Evolutionary conservation across 2,797 vertebrate genomes (phyloP).

Genomic region (Perodicticus potto): DNA sequence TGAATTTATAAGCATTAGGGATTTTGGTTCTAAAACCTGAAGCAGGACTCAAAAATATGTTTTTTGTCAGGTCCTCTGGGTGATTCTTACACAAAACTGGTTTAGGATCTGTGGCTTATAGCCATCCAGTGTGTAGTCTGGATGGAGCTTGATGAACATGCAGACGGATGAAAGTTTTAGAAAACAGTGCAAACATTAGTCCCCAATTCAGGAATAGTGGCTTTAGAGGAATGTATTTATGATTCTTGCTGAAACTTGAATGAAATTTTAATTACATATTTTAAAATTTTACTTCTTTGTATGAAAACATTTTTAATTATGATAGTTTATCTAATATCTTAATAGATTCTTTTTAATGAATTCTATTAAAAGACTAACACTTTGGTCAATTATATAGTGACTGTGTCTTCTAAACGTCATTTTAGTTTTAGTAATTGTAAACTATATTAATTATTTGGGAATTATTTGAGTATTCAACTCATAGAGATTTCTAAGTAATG

Average conservation of each 20-base stretch:
- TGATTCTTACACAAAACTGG: not conserved
- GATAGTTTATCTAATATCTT: not conserved
- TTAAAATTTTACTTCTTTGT: constrained; percentile 48
- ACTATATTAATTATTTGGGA: constrained; percentile 33
- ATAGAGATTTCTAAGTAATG: constrained; percentile 21
- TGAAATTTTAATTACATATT: constrained; percentile 22
- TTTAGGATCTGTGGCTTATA: not conserved
- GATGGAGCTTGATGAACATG: not conserved
- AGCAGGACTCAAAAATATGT: not conserved
- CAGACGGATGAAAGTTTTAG: not conserved
- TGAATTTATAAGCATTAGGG: not conserved
- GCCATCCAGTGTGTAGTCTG: too few relatives aligned
- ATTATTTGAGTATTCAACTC: not conserved
- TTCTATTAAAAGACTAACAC: constrained; percentile 44
- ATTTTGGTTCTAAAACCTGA: constrained; percentile 31
- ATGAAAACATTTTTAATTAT: constrained; percentile 48
- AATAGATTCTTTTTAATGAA: constrained; percentile 48
- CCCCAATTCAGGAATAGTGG: not conserved
- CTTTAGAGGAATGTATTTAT: not conserved
- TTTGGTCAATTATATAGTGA: not conserved
- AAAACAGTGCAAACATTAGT: constrained; percentile 34
- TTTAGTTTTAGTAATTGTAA: not conserved
- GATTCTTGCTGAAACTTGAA: constrained; percentile 45
- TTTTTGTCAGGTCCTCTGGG: not conserved
- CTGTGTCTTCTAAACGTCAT: not conserved